Evolutionary conservation across 2,888 invertebrate genomes (phyloP).

Genomic region (Dasypolia templi): DNA sequence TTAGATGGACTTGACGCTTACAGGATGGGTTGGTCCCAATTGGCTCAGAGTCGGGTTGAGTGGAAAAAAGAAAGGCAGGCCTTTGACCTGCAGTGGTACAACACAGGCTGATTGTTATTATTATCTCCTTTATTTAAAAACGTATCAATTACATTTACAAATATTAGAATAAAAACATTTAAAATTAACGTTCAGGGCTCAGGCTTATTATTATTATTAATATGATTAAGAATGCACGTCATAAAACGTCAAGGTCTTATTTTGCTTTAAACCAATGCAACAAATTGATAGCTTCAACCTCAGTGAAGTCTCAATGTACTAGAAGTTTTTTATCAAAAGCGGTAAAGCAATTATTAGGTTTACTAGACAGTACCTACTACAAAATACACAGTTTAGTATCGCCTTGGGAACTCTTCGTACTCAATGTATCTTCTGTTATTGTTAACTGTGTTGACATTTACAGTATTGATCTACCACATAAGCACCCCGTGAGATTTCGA

Average conservation of each 20-base stretch:
- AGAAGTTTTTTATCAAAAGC: background rate
- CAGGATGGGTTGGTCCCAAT: too few species aligned
- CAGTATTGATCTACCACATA: constrained; percentile 45
- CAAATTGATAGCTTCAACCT: background rate
- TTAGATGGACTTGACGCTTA: too few species aligned
- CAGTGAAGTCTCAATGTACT: background rate
- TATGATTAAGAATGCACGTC: too few species aligned
- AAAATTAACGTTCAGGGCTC: too few species aligned
- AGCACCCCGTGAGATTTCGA: constrained; percentile 42
- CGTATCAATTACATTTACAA: too few species aligned
- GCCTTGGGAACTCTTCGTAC: constrained; percentile 35
- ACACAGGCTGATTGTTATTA: too few species aligned
- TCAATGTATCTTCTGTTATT: constrained; percentile 49
- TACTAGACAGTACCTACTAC: background rate
- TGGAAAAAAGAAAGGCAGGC: too few species aligned
- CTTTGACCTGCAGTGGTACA: too few species aligned
- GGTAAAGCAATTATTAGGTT: background rate
- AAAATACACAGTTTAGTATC: background rate
- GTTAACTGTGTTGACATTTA: constrained; percentile 55
- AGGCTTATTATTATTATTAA: too few species aligned
- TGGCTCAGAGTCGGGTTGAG: too few species aligned
- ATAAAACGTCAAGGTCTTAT: background rate
- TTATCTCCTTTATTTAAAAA: too few species aligned
- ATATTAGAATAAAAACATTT: too few species aligned
- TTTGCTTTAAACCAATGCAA: background rate